A percentile compares a stretch with the other conserved stretches of the same genome.
phyloP scores from a whole-genome alignment of 2,888 invertebrate genomes.

The Scelioninae gen. 1 region DNA sequence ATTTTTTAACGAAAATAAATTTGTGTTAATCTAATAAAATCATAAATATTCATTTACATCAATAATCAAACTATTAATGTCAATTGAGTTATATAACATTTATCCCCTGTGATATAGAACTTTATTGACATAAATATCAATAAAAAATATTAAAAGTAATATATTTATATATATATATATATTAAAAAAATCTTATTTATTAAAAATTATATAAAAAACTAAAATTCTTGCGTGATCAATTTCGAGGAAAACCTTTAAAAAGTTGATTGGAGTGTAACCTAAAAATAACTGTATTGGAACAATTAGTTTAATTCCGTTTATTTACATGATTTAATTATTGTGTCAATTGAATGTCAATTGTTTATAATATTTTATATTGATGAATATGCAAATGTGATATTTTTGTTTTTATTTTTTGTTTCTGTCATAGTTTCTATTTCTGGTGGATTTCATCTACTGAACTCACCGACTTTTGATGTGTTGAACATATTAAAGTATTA shows the following conservation, averaged over 20 bases:
- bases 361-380: neutral
- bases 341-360: too few species aligned
- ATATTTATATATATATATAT: too few species aligned
- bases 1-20: neutral
- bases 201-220: too few species aligned
- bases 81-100: conserved; percentile 32
- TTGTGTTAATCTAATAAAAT: neutral
- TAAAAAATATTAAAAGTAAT: neutral
- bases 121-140: conserved; percentile 1
- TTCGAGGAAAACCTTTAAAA: too few species aligned
- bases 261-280: too few species aligned
- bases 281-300: too few species aligned
- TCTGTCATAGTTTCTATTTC: neutral
- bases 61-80: conserved; percentile 3
- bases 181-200: too few species aligned
- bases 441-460: neutral
- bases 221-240: too few species aligned
- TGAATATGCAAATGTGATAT: neutral
- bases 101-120: neutral
- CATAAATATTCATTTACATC: conserved; percentile 7
- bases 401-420: neutral
- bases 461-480: conserved; percentile 53
- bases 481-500: conserved; percentile 42
- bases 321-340: too few species aligned
- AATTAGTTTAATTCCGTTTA: too few species aligned